Conservation (phyloP, 2,113 vertebrate genomes). For the Peromyscus maniculatus region DNA sequence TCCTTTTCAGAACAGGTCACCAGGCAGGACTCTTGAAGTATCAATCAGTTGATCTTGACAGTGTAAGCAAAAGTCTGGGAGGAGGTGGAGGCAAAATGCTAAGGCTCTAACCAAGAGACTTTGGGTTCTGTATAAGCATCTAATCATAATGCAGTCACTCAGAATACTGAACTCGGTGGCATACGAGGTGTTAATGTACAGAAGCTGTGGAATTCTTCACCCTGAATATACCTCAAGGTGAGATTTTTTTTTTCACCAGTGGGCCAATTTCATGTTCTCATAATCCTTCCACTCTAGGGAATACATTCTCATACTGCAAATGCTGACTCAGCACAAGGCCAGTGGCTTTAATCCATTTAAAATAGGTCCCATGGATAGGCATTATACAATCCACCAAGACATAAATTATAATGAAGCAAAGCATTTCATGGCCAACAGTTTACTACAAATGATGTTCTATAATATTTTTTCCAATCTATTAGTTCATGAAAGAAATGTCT, state of each 20-base stretch:
- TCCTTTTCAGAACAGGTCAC: neutral
- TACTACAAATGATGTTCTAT: neutral
- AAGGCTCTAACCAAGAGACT: neutral
- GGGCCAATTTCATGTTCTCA: neutral
- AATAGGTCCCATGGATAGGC: neutral
- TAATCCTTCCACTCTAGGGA: neutral
- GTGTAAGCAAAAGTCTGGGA: neutral
- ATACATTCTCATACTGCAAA: neutral
- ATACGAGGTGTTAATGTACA: neutral
- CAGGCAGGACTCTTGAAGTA: neutral
- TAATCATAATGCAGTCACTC: neutral
- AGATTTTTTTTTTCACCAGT: neutral
- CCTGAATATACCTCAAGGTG: neutral
- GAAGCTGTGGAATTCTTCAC: neutral
- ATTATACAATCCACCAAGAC: neutral
- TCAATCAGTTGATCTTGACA: neutral
- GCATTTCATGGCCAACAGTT: neutral
- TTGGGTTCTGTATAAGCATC: neutral
- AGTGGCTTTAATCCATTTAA: conserved; percentile 12
- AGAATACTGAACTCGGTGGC: neutral
- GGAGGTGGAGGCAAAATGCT: neutral
- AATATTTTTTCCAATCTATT: conserved; percentile 23
- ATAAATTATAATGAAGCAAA: conserved; percentile 48
- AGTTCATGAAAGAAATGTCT: neutral
- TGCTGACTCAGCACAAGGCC: neutral